Evolutionary conservation across 1,140 invertebrate genomes (phyloP).

Genomic region (Hirudo medicinalis): DNA sequence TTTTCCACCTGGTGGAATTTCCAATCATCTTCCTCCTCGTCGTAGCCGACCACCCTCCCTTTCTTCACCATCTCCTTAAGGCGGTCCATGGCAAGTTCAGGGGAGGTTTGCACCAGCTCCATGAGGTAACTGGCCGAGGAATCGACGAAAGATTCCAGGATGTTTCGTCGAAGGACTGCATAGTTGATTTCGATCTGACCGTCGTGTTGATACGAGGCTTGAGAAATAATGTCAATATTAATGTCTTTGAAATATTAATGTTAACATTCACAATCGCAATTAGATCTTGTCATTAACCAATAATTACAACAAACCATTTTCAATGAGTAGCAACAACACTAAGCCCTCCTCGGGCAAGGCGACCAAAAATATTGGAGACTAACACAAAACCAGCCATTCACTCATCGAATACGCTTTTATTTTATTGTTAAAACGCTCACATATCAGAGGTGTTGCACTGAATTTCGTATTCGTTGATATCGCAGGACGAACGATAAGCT

Average conservation of each 20-base stretch:
- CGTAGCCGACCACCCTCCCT: background rate
- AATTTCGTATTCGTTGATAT: background rate
- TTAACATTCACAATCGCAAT: too few relatives aligned
- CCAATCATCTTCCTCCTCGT: background rate
- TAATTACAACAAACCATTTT: too few relatives aligned
- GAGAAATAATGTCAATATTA: too few relatives aligned
- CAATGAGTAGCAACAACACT: too few relatives aligned
- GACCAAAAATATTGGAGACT: background rate
- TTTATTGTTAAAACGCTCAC: background rate
- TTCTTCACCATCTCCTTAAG: background rate
- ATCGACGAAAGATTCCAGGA: conserved; percentile 8
- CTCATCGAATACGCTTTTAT: background rate
- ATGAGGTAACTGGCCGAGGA: conserved; percentile 7
- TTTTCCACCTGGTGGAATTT: too few relatives aligned
- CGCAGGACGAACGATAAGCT: background rate
- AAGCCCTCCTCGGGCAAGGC: background rate
- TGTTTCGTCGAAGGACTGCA: conserved; percentile 3
- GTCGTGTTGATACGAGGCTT: conserved; percentile 9
- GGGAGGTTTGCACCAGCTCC: background rate
- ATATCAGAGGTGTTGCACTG: background rate
- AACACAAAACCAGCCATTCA: too few relatives aligned
- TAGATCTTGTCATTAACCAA: too few relatives aligned
- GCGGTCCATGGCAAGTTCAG: background rate
- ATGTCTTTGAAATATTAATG: too few relatives aligned
- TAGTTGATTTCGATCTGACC: conserved; percentile 11